Evolutionary conservation across 2,797 vertebrate species (phyloP), one percentile per base, ranked within the genome.

Genomic region (Arvicola amphibius): DNA sequence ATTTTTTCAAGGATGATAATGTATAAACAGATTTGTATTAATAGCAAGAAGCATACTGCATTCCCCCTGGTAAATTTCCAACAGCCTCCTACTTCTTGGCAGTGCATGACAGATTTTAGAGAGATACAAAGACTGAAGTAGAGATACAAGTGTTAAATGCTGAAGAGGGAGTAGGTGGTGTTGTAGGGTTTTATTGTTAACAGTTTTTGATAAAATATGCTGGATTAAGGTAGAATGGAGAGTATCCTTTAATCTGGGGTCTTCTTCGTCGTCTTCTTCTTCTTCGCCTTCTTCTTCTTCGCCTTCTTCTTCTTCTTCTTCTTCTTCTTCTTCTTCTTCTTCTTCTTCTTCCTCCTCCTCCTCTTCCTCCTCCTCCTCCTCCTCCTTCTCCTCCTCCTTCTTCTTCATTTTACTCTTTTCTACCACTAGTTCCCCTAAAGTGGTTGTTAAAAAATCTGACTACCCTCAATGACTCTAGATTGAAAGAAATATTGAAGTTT

Each of bases 351-450:
- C 46, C 46, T 46, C 2, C 0, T 43, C 14, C n/a, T 19, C 27
- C 21, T n/a, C 71, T 29, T 27, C 14, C 34, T 71, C 2, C 23
- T 40, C 21, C 8, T 25, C 13, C 27, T 2, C 6, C 14, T n/a
- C 0, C 43, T 46, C 6, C 46, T 25, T 43, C 1, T 74, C 9
- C 10, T 10, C 34, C 2, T 19, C 8, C 40, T 0, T 73, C n/a
- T 73, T 5, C 8, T 9, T 25, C 7, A n/a, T 34, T n/a, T 3
- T 71, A 16, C n/a, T 46, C 9, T 32, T 29, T 56, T 32, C 37
- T 77, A 77, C 78, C 59, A 1, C 14, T 3, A 21, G 6, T 13
- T 11, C 14, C 71, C 63, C 59, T 4, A 5, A 48, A 51, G 34
- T 21, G 29, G 40, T 16, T 43, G 5, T n/a, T 67, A 69, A 81